phyloP scores from a whole-genome alignment of 1,140 invertebrate species.

The Drosophila varians region DNA sequence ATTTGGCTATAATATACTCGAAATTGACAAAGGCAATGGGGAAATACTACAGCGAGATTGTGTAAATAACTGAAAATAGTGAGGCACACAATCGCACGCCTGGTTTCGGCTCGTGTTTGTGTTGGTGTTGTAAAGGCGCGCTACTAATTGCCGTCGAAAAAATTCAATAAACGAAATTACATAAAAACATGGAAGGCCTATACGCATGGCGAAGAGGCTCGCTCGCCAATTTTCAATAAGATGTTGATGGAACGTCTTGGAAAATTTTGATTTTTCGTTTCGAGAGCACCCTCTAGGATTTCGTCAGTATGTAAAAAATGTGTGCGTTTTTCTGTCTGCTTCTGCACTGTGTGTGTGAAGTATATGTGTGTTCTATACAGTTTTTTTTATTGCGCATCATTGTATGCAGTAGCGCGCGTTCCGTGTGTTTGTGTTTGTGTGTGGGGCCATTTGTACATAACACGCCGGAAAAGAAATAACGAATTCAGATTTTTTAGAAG shows the following conservation, averaged over 20 bases:
- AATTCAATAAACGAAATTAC: constrained; percentile 72
- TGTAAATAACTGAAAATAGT: constrained; percentile 79
- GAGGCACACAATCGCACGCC: constrained; percentile 51
- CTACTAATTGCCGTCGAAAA: constrained; percentile 54
- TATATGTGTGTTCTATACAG: constrained; percentile 51
- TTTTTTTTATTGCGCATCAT: constrained; percentile 78
- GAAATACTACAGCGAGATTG: constrained; percentile 43
- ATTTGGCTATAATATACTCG: constrained; percentile 31
- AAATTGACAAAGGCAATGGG: constrained; percentile 29
- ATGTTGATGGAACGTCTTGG: constrained; percentile 18
- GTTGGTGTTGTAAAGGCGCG: constrained; percentile 68
- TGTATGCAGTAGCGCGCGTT: constrained; percentile 65
- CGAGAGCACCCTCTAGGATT: constrained; percentile 33
- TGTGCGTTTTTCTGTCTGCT: constrained; percentile 36
- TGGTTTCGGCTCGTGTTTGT: constrained; percentile 11
- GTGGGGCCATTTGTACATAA: constrained; percentile 35
- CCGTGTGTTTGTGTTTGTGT: constrained; percentile 17
- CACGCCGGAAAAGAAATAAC: constrained; percentile 51
- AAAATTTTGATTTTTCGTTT: constrained; percentile 53
- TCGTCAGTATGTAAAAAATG: constrained; percentile 58
- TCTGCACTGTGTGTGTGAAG: constrained; percentile 20
- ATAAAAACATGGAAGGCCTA: constrained; percentile 54
- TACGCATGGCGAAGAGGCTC: constrained; percentile 5
- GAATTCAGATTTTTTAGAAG: constrained; percentile 10
- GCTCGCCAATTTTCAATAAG: constrained; percentile 3